Evolutionary conservation across 1,140 invertebrate genomes (phyloP), one percentile per base, ranked within the genome.

Genomic region (Eubasilissa regina): DNA sequence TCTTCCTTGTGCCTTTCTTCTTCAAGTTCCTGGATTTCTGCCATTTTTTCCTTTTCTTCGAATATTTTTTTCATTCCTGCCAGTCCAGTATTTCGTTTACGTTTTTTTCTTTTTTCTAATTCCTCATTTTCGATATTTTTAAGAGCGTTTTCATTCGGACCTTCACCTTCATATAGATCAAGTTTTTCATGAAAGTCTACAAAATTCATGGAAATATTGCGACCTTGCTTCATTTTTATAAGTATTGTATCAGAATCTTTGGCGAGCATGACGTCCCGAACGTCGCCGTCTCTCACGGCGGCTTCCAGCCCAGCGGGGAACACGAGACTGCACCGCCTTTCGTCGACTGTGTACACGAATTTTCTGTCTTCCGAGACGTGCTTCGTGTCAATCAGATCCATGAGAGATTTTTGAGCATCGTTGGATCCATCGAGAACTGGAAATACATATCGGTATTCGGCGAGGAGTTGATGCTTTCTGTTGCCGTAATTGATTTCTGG

Each of bases 261-360:
- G 0, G 93, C 94, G 9, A 95, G 86, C 91, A 95, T 92, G 0
- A 96, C 91, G 81, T 94, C 94, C 64, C 92, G 90, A 8, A 96
- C 92, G 82, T 95, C 94, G 21, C 94, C 94, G 84, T 94, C 93
- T 15, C 93, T 87, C 25, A 96, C 93, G 13, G 94, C 94, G 0
- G 92, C 91, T 85, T 96, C 95, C 78, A 96, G 89, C 73, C 91
- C 89, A 11, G 94, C 92, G 0, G 94, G 91, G 81, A 96, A 92
- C n/a, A 96, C 93, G 21, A 96, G 87, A 84, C 92, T 93, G 83
- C 92, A 94, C 84, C 91, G 90, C 83, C 92, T 91, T 84, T 95
- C 94, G 78, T 93, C 89, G 7, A 95, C 92, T 0, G 92, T 92
- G 84, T 95, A 95, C n/a, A 95, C 94, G 84, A 93, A 95, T 62